Evolutionary conservation across 2,113 vertebrate genomes (phyloP), one percentile per base, ranked within the genome.

Genomic region (Microtus montanus): DNA sequence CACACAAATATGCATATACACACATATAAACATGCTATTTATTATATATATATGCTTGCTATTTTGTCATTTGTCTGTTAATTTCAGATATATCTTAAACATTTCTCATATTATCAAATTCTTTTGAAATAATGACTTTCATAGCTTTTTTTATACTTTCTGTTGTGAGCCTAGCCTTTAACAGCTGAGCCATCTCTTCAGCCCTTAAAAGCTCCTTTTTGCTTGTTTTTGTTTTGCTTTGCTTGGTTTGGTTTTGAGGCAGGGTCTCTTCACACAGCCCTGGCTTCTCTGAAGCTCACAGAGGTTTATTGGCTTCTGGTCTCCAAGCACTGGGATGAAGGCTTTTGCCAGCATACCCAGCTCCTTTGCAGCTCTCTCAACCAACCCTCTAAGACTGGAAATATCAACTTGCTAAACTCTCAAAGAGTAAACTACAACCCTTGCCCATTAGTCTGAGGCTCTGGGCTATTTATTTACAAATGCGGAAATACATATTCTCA

Each of bases 111-210:
- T 64, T 58, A 78, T 22, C 22, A 58, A 41, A 66, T 52, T 74
- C 68, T 90, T 88, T 74, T 70, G 70, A 97, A 86, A 85, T 70
- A 68, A 68, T 1, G n/a, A 77, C 47, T 85, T 71, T 24, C 73
- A 38, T 41, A 26, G 6, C 5, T 89, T 41, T 89, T 89, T 83
- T 75, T 61, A 74, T 30, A 8, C 2, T 84, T 83, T 84, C 28
- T n/a, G 14, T 30, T 84, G 7, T 64, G 7, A 64, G n/a, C 58
- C 38, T 63, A 83, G 24, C 54, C 54, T 58, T 38, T 24, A 41
- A 82, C 54, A 82, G 35, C n/a, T 28, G 80, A 83, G 52, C 35
- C n/a, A 41, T 63, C 7, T 63, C 80, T 41, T 61, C n/a, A 41
- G 24, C n/a, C 54, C n/a, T 83, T 61, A 58, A 58, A 58, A 58